These are phyloP conservation scores for Lepisosteus osseus DNA, from an alignment of 2,113 vertebrate genomes.

Conservation along the genomic window DNA sequence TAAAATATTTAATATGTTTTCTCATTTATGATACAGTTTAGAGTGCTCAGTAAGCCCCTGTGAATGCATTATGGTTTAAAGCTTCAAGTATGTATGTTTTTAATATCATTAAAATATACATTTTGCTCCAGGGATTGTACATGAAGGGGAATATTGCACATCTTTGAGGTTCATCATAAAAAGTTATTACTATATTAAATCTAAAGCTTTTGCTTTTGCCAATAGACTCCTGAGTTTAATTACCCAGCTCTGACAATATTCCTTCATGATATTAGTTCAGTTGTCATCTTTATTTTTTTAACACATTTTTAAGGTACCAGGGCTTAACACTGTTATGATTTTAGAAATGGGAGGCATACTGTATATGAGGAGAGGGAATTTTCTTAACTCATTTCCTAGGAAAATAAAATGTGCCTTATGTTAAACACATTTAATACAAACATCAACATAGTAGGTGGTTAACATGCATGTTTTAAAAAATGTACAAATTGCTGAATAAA, in stretches of 20 bases:
- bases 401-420: no score
- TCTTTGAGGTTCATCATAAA: constrained; percentile 8
- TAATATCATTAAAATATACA: constrained; percentile 19
- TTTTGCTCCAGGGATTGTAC: constrained; percentile 12
- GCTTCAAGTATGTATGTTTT: constrained; percentile 7
- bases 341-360: no score
- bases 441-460: no score
- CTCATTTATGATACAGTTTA: constrained; percentile 14
- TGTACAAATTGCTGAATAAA: not conserved
- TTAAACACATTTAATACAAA: no score
- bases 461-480: not conserved
- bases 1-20: constrained; percentile 15
- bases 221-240: constrained; percentile 7
- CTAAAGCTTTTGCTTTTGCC: constrained; percentile 11
- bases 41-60: constrained; percentile 14
- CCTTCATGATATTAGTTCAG: not conserved
- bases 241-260: constrained; percentile 3
- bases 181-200: constrained; percentile 11
- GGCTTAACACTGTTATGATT: no score
- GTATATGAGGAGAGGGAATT: no score
- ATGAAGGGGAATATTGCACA: constrained; percentile 6
- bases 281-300: no score
- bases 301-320: no score
- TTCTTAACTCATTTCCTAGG: no score
- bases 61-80: constrained; percentile 17